Evolutionary conservation across 2,797 vertebrate genomes (phyloP).

Genomic region (Poeciliopsis presidionis): DNA sequence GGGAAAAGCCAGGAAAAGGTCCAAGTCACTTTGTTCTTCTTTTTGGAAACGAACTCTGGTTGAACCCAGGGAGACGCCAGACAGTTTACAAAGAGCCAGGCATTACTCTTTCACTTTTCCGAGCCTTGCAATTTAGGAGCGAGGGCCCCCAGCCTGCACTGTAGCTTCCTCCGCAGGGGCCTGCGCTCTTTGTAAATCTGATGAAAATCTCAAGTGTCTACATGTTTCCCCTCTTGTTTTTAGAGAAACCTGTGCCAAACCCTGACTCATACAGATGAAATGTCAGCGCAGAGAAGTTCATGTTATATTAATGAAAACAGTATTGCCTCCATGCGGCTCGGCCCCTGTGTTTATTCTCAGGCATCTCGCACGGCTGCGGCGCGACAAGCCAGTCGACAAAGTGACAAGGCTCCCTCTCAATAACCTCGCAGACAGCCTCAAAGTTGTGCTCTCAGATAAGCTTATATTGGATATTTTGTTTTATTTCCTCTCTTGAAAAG

Average conservation of each 20-base stretch:
- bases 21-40: slow-evolving; percentile 91
- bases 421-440: slow-evolving; percentile 63
- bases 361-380: slow-evolving; percentile 44
- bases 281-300: slow-evolving; percentile 60
- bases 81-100: slow-evolving; percentile 80
- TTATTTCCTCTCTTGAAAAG: slow-evolving; percentile 64
- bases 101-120: slow-evolving; percentile 75
- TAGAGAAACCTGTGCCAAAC: slow-evolving; percentile 69
- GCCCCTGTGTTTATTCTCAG: slow-evolving; percentile 61
- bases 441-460: slow-evolving; percentile 69
- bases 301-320: slow-evolving; percentile 64
- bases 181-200: slow-evolving; percentile 63
- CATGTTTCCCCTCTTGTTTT: slow-evolving; percentile 30
- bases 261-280: slow-evolving; percentile 77
- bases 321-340: slow-evolving; percentile 28
- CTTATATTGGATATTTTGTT: slow-evolving; percentile 65
- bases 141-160: slow-evolving; percentile 65
- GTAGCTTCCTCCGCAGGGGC: slow-evolving; percentile 65
- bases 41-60: slow-evolving; percentile 93
- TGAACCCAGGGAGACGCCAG: slow-evolving; percentile 87
- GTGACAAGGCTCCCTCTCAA: slow-evolving; percentile 60
- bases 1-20: slow-evolving; percentile 91
- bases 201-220: slow-evolving; percentile 60
- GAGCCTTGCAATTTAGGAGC: slow-evolving; percentile 73
- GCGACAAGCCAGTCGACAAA: slow-evolving; percentile 42